Conservation (phyloP, 2,888 invertebrate species). For the Herminia tarsipennalis region DNA sequence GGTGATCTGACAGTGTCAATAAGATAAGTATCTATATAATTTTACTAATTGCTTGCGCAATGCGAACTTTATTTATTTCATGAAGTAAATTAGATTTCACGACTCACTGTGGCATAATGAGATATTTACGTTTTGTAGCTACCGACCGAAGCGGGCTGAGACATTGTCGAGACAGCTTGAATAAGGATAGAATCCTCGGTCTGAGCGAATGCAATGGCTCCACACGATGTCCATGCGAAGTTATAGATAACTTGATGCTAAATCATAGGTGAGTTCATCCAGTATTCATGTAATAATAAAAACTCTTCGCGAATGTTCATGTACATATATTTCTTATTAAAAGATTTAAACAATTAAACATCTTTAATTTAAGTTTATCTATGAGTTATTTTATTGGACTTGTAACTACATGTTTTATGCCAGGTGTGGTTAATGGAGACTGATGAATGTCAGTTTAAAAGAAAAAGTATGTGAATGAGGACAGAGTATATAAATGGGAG, state of each 20-base stretch:
- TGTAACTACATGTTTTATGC: constrained; percentile 62
- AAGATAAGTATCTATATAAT: constrained; percentile 62
- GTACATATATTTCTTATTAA: constrained; percentile 8
- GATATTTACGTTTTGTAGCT: constrained; percentile 79
- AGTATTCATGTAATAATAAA: constrained; percentile 43
- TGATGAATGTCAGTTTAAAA: no score
- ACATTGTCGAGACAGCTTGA: constrained; percentile 48
- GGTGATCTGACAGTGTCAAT: constrained; percentile 43
- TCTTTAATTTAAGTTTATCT: constrained; percentile 45
- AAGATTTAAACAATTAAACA: constrained; percentile 12
- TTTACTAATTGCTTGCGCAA: constrained; percentile 54
- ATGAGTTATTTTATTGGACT: constrained; percentile 41
- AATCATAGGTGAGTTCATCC: constrained; percentile 67
- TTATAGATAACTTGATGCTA: constrained; percentile 55
- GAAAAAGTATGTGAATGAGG: no score
- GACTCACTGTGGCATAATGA: constrained; percentile 71
- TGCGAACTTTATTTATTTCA: constrained; percentile 56
- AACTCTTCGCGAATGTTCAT: constrained; percentile 57
- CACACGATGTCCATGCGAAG: constrained; percentile 48
- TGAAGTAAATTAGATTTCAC: constrained; percentile 27
- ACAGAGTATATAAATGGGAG: no score
- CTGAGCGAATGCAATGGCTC: constrained; percentile 53
- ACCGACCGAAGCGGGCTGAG: constrained; percentile 75
- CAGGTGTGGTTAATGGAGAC: no score
- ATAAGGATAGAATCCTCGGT: constrained; percentile 50